phyloP scores from a whole-genome alignment of 2,113 vertebrate genomes.

The Mus pahari region DNA sequence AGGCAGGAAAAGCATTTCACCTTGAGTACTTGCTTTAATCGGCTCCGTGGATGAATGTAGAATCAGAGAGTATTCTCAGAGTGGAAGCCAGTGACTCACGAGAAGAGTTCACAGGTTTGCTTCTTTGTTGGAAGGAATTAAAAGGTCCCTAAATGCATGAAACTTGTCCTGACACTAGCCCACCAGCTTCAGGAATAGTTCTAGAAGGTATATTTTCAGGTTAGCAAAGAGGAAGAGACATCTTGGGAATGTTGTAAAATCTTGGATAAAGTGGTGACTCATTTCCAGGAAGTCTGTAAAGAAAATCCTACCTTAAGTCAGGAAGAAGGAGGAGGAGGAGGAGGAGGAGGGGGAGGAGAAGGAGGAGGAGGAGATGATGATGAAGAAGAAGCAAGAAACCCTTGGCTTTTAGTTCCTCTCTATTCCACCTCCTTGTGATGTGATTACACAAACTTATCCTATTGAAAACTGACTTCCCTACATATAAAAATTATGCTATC shows the following conservation, averaged over 20 bases:
- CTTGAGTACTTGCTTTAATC: neutral
- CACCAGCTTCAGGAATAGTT: neutral
- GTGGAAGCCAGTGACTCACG: neutral
- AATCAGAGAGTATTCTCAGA: neutral
- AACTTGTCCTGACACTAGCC: neutral
- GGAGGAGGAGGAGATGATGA: too few relatives aligned
- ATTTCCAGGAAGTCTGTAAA: neutral
- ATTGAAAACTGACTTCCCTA: neutral
- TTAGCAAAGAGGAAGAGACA: neutral
- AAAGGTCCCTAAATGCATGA: neutral
- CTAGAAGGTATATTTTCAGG: neutral
- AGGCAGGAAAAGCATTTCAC: neutral
- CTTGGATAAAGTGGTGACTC: neutral
- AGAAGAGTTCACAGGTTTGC: neutral
- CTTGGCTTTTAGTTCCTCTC: neutral
- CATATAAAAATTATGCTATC: neutral
- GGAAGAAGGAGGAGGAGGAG: too few relatives aligned
- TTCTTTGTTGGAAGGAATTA: neutral
- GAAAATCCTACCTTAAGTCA: neutral
- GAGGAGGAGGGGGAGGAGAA: too few relatives aligned
- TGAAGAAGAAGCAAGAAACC: too few relatives aligned
- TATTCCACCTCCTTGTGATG: neutral
- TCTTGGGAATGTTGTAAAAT: neutral
- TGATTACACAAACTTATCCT: neutral
- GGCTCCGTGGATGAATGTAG: neutral